A percentile compares a stretch with the other conserved stretches of the same genome.
phyloP scores from a whole-genome alignment of 2,888 invertebrate species.

The Drosophila algonquin region DNA sequence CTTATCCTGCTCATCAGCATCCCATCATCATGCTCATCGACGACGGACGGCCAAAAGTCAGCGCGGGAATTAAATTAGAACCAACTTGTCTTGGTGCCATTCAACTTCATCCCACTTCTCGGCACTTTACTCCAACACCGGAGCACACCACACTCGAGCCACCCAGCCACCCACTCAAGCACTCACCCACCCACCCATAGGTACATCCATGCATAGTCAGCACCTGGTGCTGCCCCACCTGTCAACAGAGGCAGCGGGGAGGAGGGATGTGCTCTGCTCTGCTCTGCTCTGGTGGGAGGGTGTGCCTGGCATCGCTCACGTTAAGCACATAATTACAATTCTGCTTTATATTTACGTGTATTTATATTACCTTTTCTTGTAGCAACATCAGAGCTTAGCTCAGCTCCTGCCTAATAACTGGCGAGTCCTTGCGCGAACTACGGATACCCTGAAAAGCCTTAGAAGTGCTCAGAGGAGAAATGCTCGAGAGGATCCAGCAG shows the following conservation, averaged over 20 bases:
- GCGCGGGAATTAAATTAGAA: conserved; percentile 64
- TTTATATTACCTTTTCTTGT: conserved; percentile 72
- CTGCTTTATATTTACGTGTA: conserved; percentile 77
- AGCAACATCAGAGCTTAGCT: conserved; percentile 28
- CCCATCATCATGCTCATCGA: conserved; percentile 11
- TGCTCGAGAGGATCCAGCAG: too few relatives aligned
- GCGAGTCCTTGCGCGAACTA: conserved; percentile 16
- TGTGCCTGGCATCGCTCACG: conserved; percentile 67
- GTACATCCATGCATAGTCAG: conserved; percentile 23
- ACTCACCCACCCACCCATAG: not conserved
- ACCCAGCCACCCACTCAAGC: conserved; percentile 7
- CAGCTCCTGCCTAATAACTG: conserved; percentile 3
- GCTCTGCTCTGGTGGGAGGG: too few relatives aligned
- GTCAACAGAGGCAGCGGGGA: conserved; percentile 16
- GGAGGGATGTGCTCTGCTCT: conserved; percentile 7
- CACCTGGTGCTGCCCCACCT: conserved; percentile 12
- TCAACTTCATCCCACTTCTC: conserved; percentile 28
- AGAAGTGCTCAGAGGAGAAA: too few relatives aligned
- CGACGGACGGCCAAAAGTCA: conserved; percentile 37
- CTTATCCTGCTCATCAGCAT: conserved; percentile 2
- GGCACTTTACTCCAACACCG: not conserved
- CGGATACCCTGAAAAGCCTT: conserved; percentile 14
- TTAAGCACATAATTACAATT: conserved; percentile 79
- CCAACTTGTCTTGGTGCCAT: conserved; percentile 65
- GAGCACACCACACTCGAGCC: conserved; percentile 12